These are phyloP conservation scores for Perognathus longimembris DNA, from an alignment of 2,113 vertebrate species.

Conservation along the genomic window DNA sequence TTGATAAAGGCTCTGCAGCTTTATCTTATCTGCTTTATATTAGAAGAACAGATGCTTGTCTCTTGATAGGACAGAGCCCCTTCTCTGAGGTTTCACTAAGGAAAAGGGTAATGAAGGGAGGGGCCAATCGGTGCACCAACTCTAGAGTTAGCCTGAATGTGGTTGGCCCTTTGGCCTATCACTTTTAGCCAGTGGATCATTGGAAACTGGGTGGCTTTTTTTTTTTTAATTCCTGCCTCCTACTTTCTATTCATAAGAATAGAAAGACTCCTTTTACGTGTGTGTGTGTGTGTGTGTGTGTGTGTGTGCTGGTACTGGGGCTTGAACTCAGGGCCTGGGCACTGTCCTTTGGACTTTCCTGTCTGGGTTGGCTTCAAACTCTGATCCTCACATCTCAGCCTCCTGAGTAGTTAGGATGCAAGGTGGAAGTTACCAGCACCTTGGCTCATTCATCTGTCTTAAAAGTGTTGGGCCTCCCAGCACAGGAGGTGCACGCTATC, in stretches of 20 bases:
- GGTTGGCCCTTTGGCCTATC: not conserved
- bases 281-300: too few species aligned
- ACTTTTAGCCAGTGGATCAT: not conserved
- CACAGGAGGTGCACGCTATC: too few species aligned
- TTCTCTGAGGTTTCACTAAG: constrained; percentile 53
- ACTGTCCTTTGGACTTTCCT: too few species aligned
- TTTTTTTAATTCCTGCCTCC: not conserved
- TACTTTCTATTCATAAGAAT: not conserved
- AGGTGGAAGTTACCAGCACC: too few species aligned
- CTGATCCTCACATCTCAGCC: too few species aligned
- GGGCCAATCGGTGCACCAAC: not conserved
- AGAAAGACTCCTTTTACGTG: not conserved
- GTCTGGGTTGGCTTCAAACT: too few species aligned
- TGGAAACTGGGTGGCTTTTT: not conserved
- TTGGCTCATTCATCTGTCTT: too few species aligned
- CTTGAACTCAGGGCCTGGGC: too few species aligned
- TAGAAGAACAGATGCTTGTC: constrained; percentile 56
- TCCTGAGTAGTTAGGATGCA: too few species aligned
- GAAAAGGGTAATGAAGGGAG: too few species aligned
- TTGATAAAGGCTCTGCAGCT: constrained; percentile 82
- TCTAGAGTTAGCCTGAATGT: not conserved
- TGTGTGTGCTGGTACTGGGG: too few species aligned
- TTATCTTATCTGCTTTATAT: constrained; percentile 79
- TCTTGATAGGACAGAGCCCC: constrained; percentile 55
- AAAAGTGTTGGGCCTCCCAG: too few species aligned